Conservation (phyloP, 2,113 vertebrate species). For the Cebus imitator region DNA sequence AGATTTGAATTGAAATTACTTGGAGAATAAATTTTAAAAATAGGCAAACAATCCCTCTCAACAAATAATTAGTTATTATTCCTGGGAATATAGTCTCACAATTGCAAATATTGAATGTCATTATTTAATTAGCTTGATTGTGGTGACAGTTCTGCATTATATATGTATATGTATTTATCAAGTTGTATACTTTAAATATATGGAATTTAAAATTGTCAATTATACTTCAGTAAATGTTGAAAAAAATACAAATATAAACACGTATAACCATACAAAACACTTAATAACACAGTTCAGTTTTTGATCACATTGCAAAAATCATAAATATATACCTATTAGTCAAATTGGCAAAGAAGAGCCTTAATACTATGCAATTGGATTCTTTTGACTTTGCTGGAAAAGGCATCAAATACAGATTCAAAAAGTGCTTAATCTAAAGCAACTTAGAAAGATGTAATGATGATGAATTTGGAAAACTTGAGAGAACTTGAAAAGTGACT, state of each 20-base stretch:
- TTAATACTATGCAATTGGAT: background rate
- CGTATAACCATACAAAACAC: background rate
- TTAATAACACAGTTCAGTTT: background rate
- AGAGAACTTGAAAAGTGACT: background rate
- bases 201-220: background rate
- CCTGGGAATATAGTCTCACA: background rate
- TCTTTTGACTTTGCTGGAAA: background rate
- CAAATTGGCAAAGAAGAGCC: background rate
- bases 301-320: background rate
- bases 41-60: background rate
- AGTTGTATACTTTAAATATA: background rate
- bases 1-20: constrained; percentile 22
- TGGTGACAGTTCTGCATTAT: too few species aligned
- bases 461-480: background rate
- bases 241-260: background rate
- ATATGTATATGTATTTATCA: background rate
- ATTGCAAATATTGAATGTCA: background rate
- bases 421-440: background rate
- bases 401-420: background rate
- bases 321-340: background rate
- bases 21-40: background rate
- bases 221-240: background rate
- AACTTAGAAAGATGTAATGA: background rate
- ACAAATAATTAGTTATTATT: background rate
- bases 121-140: background rate